These are phyloP conservation scores for Gibbula magus DNA, from an alignment of 2,888 invertebrate genomes.

Conservation along the genomic window DNA sequence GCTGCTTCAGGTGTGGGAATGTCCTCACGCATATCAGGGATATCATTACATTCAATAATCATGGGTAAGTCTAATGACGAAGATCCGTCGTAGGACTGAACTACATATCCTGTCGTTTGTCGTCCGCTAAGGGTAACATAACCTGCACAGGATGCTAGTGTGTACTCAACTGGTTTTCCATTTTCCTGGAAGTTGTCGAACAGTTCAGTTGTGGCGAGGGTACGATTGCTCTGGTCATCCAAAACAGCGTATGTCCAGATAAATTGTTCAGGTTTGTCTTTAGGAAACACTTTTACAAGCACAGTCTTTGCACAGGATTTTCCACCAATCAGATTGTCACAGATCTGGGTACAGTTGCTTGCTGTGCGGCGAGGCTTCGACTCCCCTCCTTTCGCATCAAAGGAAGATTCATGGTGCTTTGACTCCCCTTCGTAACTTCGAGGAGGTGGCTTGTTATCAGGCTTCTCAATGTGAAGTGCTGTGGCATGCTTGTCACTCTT, in stretches of 20 bases:
- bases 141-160: slow-evolving; percentile 38
- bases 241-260: slow-evolving; percentile 30
- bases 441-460: background rate
- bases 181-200: slow-evolving; percentile 30
- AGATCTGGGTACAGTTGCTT: slow-evolving; percentile 21
- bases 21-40: slow-evolving; percentile 32
- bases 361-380: background rate
- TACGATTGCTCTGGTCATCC: slow-evolving; percentile 38
- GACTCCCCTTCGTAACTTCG: background rate
- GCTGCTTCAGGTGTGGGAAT: slow-evolving; percentile 41
- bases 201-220: slow-evolving; percentile 31
- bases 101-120: slow-evolving; percentile 22
- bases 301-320: slow-evolving; percentile 32
- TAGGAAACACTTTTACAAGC: slow-evolving; percentile 23
- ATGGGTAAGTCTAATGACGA: slow-evolving; percentile 21
- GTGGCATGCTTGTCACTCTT: slow-evolving; percentile 33
- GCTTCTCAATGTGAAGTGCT: slow-evolving; percentile 27
- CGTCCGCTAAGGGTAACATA: slow-evolving; percentile 25
- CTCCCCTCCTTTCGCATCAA: background rate
- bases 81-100: slow-evolving; percentile 29
- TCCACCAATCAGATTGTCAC: slow-evolving; percentile 13
- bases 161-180: slow-evolving; percentile 9
- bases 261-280: slow-evolving; percentile 16
- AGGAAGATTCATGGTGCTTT: too few species aligned
- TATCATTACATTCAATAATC: slow-evolving; percentile 37